Conservation (phyloP, 1,140 invertebrate species). For the Melipona quadrifasciata region DNA sequence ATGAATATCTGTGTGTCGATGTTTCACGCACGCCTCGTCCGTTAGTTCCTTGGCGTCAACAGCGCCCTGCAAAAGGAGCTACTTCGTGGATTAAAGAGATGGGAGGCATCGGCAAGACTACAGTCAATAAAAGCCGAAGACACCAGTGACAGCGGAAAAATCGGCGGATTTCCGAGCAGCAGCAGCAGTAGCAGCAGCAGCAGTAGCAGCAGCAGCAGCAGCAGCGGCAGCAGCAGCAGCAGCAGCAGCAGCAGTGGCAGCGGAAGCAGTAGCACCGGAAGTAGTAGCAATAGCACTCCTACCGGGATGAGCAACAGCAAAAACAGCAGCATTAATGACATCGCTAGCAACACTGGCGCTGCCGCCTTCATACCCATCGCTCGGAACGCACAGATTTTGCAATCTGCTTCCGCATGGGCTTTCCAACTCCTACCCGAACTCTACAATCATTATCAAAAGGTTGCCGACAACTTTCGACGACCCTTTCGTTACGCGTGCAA, state of each 20-base stretch:
- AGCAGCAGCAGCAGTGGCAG: neutral
- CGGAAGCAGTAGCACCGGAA: neutral
- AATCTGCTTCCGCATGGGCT: slow-evolving; percentile 87
- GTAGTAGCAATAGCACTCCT: neutral
- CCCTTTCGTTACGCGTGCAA: neutral
- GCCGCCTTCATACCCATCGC: slow-evolving; percentile 54
- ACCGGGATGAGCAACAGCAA: neutral
- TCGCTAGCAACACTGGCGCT: neutral
- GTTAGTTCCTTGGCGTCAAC: slow-evolving; percentile 79
- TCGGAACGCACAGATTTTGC: slow-evolving; percentile 79
- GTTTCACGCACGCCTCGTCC: slow-evolving; percentile 74
- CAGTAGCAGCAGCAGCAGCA: neutral
- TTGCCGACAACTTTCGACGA: slow-evolving; percentile 76
- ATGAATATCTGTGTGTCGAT: slow-evolving; percentile 67
- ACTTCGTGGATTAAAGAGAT: slow-evolving; percentile 83
- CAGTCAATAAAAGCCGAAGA: slow-evolving; percentile 32
- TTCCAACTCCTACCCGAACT: slow-evolving; percentile 91
- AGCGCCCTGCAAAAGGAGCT: slow-evolving; percentile 83
- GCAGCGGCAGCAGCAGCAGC: neutral
- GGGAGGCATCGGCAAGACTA: slow-evolving; percentile 63
- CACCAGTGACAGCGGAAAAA: neutral
- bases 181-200: neutral
- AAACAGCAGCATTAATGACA: neutral
- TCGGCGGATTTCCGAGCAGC: neutral
- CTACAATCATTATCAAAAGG: slow-evolving; percentile 92